Conservation (phyloP, 2,888 invertebrate species). For the Odontomyia ornata region DNA sequence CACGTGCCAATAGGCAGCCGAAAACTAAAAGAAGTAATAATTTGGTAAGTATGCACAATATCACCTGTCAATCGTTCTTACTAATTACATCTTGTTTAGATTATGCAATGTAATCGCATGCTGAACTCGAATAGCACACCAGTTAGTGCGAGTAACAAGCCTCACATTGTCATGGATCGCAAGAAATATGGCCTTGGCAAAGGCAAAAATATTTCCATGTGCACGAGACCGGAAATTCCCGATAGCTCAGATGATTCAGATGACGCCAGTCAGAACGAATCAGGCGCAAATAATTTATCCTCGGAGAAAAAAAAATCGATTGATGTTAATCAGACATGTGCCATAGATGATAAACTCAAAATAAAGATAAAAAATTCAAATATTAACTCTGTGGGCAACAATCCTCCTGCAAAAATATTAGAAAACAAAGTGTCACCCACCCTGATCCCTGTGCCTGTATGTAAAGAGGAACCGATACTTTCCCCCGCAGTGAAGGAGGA, state of each 20-base stretch:
- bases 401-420: neutral
- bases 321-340: slow-evolving; percentile 7
- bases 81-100: neutral
- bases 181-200: slow-evolving; percentile 57
- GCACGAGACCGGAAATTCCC: slow-evolving; percentile 42
- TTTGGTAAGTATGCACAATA: slow-evolving; percentile 45
- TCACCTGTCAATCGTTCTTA: neutral
- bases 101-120: slow-evolving; percentile 32
- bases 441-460: slow-evolving; percentile 19
- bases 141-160: neutral
- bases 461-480: neutral
- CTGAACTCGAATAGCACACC: neutral
- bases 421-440: neutral
- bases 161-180: slow-evolving; percentile 50
- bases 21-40: slow-evolving; percentile 18
- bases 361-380: neutral
- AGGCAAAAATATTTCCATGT: slow-evolving; percentile 55
- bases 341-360: slow-evolving; percentile 29
- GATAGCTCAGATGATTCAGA: slow-evolving; percentile 21
- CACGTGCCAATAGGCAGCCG: neutral
- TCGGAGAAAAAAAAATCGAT: neutral
- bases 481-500: neutral
- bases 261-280: neutral
- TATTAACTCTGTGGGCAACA: neutral
- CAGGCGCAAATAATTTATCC: neutral